These are phyloP conservation scores for Triplophysa tibetana DNA, from an alignment of 2,113 vertebrate genomes.

Conservation along the genomic window DNA sequence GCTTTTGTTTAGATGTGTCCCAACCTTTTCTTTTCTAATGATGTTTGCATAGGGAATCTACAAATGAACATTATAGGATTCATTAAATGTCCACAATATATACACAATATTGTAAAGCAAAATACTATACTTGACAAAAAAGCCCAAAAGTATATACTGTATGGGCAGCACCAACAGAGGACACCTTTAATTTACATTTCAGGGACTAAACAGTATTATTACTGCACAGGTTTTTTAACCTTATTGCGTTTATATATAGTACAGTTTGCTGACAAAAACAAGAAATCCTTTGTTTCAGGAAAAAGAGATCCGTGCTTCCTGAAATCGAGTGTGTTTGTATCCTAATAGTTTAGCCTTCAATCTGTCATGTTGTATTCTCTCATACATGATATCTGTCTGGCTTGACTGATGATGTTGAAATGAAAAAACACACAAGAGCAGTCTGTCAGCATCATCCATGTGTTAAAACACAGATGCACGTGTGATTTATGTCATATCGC, in stretches of 20 bases:
- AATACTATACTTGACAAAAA: too few relatives aligned
- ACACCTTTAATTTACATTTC: too few relatives aligned
- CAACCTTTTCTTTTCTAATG: constrained; percentile 96
- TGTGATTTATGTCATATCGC: constrained; percentile 66
- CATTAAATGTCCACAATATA: not conserved
- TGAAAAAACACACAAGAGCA: constrained; percentile 59
- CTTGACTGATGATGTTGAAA: constrained; percentile 43
- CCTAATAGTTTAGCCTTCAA: not conserved
- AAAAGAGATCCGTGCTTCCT: not conserved
- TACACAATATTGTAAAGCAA: too few relatives aligned
- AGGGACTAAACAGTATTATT: too few relatives aligned
- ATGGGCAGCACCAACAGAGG: too few relatives aligned
- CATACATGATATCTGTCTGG: not conserved
- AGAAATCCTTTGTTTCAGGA: not conserved
- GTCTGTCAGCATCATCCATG: constrained; percentile 61
- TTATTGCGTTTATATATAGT: not conserved
- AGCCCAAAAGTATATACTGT: too few relatives aligned
- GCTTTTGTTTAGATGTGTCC: constrained; percentile 92
- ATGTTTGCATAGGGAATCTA: constrained; percentile 98
- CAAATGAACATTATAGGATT: constrained; percentile 3
- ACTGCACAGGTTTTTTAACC: too few relatives aligned
- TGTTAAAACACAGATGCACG: constrained; percentile 53
- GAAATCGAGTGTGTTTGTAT: not conserved
- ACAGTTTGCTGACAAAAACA: not conserved
- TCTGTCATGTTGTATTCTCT: constrained; percentile 31